Evolutionary conservation across 2,113 vertebrate genomes (phyloP).

Genomic region (Chaetorhynchus papuensis): DNA sequence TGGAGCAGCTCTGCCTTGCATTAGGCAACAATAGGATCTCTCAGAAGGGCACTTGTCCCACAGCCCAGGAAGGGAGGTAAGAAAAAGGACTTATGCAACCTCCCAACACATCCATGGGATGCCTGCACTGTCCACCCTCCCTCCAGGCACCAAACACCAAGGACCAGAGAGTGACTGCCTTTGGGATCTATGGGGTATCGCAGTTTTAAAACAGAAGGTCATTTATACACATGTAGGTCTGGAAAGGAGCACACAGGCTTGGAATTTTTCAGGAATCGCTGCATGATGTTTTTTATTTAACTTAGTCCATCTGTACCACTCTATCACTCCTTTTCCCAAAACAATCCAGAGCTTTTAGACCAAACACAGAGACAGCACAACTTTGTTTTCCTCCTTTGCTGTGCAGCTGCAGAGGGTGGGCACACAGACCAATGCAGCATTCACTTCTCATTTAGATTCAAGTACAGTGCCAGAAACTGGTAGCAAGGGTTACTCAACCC

Average conservation of each 20-base stretch:
- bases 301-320: not conserved
- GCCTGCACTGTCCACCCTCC: not conserved
- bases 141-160: fast-evolving
- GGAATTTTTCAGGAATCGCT: not conserved
- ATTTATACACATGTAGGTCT: not conserved
- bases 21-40: not conserved
- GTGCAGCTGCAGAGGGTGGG: not conserved
- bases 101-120: fast-evolving
- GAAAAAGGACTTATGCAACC: not conserved
- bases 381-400: not conserved
- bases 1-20: not conserved
- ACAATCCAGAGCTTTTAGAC: not conserved
- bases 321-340: not conserved
- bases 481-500: not conserved
- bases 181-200: fast-evolving
- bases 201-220: not conserved
- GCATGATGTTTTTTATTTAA: not conserved
- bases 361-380: not conserved
- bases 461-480: not conserved
- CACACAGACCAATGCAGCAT: not conserved
- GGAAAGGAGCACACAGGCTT: not conserved
- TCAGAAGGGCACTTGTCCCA: not conserved
- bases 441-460: not conserved
- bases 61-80: not conserved
- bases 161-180: not conserved